Percentiles rank a stretch among this genome's conserved stretches.
phyloP scores from a whole-genome alignment of 1,140 invertebrate genomes.

The Tribolium madens region DNA sequence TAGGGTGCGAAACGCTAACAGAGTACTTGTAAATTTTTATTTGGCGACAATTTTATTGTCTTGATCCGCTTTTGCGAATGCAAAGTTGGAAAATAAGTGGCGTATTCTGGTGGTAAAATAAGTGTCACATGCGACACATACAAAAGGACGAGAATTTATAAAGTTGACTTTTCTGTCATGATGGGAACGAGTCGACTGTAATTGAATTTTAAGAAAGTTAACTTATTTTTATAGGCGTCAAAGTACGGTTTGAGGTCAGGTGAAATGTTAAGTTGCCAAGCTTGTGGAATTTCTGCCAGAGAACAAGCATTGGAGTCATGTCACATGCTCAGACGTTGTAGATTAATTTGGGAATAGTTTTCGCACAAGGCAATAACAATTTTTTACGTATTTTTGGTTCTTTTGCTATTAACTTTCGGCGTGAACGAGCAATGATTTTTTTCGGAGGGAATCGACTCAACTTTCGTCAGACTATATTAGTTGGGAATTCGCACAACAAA shows the following conservation, averaged over 20 bases:
- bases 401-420: neutral
- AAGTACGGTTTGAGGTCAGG: neutral
- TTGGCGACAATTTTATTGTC: neutral
- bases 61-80: neutral
- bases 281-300: neutral
- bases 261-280: neutral
- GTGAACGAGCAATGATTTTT: neutral
- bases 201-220: neutral
- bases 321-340: neutral
- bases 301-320: neutral
- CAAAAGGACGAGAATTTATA: neutral
- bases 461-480: conserved; percentile 11
- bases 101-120: neutral
- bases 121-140: neutral
- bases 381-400: neutral
- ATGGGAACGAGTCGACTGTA: neutral
- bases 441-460: neutral
- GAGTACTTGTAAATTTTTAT: neutral
- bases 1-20: neutral
- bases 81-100: neutral
- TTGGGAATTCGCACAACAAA: conserved; percentile 24
- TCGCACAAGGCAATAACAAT: neutral
- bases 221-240: neutral
- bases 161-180: neutral
- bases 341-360: neutral